phyloP scores from a whole-genome alignment of 2,797 vertebrate species.

The Neomorphus geoffroyi region DNA sequence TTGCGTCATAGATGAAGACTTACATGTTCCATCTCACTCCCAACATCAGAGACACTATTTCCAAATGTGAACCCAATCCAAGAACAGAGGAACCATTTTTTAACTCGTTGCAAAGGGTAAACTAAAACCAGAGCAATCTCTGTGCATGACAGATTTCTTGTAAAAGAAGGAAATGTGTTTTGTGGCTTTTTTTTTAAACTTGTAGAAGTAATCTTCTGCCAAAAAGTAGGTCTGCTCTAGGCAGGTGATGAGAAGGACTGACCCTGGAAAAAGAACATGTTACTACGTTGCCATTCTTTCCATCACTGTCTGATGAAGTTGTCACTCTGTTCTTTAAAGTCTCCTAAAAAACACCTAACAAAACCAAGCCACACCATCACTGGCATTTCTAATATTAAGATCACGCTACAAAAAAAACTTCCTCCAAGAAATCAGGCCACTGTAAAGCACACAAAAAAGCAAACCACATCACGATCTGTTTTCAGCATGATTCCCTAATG shows the following conservation, averaged over 20 bases:
- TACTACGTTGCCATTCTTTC: slow-evolving; percentile 17
- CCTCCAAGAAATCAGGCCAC: slow-evolving; percentile 40
- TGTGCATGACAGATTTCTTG: slow-evolving; percentile 9
- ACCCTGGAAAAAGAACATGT: slow-evolving; percentile 28
- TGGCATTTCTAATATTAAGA: slow-evolving; percentile 6
- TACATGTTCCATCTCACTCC: background rate
- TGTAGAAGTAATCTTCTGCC: background rate
- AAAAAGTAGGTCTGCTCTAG: slow-evolving; percentile 50
- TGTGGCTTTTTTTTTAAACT: background rate
- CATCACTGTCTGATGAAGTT: slow-evolving; percentile 32
- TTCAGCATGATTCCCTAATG: slow-evolving; percentile 26
- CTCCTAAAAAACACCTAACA: background rate
- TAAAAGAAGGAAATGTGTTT: slow-evolving; percentile 16
- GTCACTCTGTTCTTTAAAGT: slow-evolving; percentile 9
- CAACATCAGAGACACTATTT: fast-evolving
- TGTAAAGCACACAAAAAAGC: slow-evolving; percentile 33
- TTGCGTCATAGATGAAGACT: background rate
- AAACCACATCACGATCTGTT: slow-evolving; percentile 26
- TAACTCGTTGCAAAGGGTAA: background rate
- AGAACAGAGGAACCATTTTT: background rate
- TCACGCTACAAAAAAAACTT: slow-evolving; percentile 8
- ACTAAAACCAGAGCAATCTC: background rate
- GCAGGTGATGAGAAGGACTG: slow-evolving; percentile 46
- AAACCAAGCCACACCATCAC: background rate
- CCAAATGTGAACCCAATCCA: background rate